These are phyloP conservation scores for Brachionus rotundiformis DNA, from an alignment of 1,140 invertebrate genomes.

Conservation along the genomic window DNA sequence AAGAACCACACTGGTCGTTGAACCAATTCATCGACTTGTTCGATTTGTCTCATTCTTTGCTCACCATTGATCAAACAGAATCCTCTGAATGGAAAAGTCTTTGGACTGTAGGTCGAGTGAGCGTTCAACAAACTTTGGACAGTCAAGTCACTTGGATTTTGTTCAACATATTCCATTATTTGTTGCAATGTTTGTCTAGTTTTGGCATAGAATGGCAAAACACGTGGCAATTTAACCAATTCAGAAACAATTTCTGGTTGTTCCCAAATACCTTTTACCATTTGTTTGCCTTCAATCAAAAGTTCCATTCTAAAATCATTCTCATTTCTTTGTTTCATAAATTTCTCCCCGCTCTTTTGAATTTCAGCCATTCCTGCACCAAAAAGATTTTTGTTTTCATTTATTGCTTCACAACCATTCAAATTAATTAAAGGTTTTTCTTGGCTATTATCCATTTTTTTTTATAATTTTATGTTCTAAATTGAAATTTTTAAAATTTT, in stretches of 20 bases:
- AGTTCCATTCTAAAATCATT: neutral
- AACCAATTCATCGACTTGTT: conserved; percentile 2
- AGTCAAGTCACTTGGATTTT: conserved; percentile 28
- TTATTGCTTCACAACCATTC: too few relatives aligned
- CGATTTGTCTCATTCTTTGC: conserved; percentile 48
- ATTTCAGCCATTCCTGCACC: neutral
- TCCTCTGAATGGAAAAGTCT: neutral
- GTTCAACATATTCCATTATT: conserved; percentile 26
- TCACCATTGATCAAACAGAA: conserved; percentile 38
- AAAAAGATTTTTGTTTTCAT: too few relatives aligned
- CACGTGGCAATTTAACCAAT: conserved; percentile 18
- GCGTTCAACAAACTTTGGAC: conserved; percentile 14
- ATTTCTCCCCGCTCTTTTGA: neutral
- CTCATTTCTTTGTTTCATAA: neutral
- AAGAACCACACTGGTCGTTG: conserved; percentile 83
- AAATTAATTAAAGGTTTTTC: too few relatives aligned
- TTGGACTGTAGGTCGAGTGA: conserved; percentile 30
- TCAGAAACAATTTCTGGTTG: conserved; percentile 18
- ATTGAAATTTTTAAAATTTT: too few relatives aligned
- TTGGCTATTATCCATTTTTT: too few relatives aligned
- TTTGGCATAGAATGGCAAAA: conserved; percentile 21
- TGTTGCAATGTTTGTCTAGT: conserved; percentile 22
- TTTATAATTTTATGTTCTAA: too few relatives aligned
- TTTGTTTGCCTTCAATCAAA: neutral
- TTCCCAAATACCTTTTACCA: conserved; percentile 15